Evolutionary conservation across 2,888 invertebrate species (phyloP).

Genomic region (Aphodius sticticus): DNA sequence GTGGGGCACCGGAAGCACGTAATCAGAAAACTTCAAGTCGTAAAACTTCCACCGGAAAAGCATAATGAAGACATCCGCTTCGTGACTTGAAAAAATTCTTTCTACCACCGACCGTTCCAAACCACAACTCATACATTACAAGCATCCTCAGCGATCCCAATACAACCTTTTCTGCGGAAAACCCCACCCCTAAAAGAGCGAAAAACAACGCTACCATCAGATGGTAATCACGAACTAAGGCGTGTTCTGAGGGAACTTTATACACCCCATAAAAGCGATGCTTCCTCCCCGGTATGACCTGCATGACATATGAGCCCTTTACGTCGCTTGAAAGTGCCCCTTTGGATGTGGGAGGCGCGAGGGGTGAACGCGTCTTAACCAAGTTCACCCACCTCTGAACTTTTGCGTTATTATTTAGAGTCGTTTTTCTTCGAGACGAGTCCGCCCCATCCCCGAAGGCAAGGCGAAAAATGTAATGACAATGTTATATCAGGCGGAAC

Average conservation of each 20-base stretch:
- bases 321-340: constrained; percentile 9
- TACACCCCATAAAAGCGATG: constrained; percentile 33
- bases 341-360: background rate
- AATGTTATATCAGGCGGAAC: constrained; percentile 16
- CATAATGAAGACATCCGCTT: background rate
- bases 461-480: constrained; percentile 7
- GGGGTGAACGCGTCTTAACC: constrained; percentile 4
- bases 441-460: constrained; percentile 5
- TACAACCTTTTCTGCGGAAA: background rate
- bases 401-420: background rate
- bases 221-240: constrained; percentile 34
- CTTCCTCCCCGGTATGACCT: background rate
- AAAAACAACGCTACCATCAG: background rate
- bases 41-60: background rate
- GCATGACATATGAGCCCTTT: constrained; percentile 28
- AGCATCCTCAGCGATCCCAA: background rate
- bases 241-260: constrained; percentile 37
- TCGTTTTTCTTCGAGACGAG: background rate
- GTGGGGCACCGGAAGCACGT: background rate
- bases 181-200: background rate
- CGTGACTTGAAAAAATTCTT: background rate
- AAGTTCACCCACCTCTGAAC: constrained; percentile 19
- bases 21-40: background rate
- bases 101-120: background rate
- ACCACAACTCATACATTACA: background rate